Evolutionary conservation across 2,113 vertebrate species (phyloP).

Genomic region (Rhadina sibilatrix): DNA sequence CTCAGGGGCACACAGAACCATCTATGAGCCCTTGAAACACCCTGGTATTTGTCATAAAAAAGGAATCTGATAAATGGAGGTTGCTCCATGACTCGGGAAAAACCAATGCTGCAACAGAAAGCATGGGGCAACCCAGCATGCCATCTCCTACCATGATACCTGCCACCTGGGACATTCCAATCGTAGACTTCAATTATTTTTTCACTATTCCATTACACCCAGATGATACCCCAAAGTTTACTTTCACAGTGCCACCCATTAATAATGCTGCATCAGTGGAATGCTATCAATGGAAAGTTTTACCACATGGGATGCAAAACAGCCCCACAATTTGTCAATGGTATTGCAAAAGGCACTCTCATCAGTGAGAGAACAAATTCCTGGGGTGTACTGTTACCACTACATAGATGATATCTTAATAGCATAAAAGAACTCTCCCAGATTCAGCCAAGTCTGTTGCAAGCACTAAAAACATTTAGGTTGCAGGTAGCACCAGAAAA

Average conservation of each 20-base stretch:
- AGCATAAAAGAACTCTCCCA: not conserved
- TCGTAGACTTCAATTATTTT: not conserved
- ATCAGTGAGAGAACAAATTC: not conserved
- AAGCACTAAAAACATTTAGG: too few species aligned
- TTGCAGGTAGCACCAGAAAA: too few species aligned
- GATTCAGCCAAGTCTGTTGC: not conserved
- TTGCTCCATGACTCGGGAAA: not conserved
- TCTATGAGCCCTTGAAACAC: not conserved
- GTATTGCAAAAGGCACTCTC: not conserved
- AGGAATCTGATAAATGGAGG: not conserved
- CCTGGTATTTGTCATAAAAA: not conserved
- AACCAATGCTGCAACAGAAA: not conserved
- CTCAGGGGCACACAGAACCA: not conserved
- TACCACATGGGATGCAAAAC: not conserved
- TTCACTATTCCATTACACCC: not conserved
- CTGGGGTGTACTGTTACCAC: not conserved
- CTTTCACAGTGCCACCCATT: too few species aligned
- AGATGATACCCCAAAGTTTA: too few species aligned
- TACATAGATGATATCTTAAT: not conserved
- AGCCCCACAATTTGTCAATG: not conserved
- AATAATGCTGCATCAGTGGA: not conserved
- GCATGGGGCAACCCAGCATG: not conserved
- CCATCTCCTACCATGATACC: not conserved
- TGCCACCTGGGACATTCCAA: not conserved
- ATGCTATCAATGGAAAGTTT: not conserved